Base-by-base conservation (phyloP, 2,888 invertebrate genomes). In the Cheilosia urbana region DNA sequence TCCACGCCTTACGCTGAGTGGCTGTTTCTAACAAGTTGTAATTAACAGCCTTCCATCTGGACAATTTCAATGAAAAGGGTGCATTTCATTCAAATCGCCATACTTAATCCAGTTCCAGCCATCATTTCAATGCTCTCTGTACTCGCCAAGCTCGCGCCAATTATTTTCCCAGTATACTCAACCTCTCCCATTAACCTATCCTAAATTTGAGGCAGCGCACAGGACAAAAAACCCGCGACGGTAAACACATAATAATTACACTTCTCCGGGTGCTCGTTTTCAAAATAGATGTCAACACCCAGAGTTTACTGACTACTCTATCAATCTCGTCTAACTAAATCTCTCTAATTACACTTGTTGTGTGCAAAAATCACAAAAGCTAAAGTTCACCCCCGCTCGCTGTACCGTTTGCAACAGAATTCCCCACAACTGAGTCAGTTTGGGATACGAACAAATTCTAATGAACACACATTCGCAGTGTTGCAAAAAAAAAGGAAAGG, bases 311-410 rank as follows among this genome's bases (percentile, higher is more conserved):
- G n/a, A 47, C 60, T 49, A 68, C 62, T 65, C 42, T 15, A 21
- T 21, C 66, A 13, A 37, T 53, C 17, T 55, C 53, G 55, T 37
- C 53, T 24, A 77, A 40, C 27, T 66, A 58, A 72, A 73, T 78
- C 51, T 58, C 79, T 79, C 84, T 84, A 79, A 79, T 84, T 84
- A 47, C 79, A 55, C 53, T 66, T 75, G 73, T 75, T 71, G 71
- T 53, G 57, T 84, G 69, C 19, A 53, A 65, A 79, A 73, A 57
- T 73, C 63, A 69, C 51, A 75, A 79, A 78, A 73, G 75, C 80
- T n/a, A 58, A 69, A 55, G 37, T 19, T 37, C 40, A 27, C n/a
- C 1, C 34, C 34, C 9, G 17, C 19, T 9, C 47, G 3, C 2
- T 30, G 34, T 4, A 19, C 37, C 7, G 40, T 75, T 47, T 30